Evolutionary conservation across 2,113 vertebrate species (phyloP).

Genomic region (Forbesichthys agassizii): DNA sequence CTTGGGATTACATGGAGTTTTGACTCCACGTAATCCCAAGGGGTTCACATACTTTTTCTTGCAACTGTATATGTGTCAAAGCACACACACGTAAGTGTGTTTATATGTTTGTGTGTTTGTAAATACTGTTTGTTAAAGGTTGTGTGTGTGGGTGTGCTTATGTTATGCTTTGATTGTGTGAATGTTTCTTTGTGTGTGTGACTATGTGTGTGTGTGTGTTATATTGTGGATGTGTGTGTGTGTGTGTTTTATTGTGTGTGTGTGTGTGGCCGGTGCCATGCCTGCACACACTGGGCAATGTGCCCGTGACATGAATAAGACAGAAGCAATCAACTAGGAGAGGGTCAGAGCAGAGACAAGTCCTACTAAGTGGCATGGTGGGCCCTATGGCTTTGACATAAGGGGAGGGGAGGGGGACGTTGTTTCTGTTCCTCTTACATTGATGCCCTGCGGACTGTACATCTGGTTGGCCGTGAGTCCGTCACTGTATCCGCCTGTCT

Average conservation of each 20-base stretch:
- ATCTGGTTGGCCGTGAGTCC: constrained; percentile 98
- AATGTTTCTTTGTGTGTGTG: too few species aligned
- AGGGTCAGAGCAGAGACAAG: constrained; percentile 82
- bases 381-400: neutral
- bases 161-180: too few species aligned
- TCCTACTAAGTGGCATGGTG: constrained; percentile 81
- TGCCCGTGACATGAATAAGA: constrained; percentile 79
- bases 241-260: constrained; percentile 69
- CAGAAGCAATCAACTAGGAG: constrained; percentile 85
- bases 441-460: constrained; percentile 99
- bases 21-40: too few species aligned
- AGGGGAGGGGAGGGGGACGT: constrained; percentile 19
- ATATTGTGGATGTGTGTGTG: constrained; percentile 62
- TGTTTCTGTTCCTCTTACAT: constrained; percentile 84
- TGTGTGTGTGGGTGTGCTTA: too few species aligned
- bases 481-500: constrained; percentile 99
- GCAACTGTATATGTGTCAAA: too few species aligned
- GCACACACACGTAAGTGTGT: too few species aligned
- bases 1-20: too few species aligned
- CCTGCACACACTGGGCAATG: constrained; percentile 65
- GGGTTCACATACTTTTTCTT: too few species aligned
- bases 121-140: too few species aligned
- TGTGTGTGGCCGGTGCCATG: constrained; percentile 68
- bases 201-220: constrained; percentile 52
- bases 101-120: too few species aligned